Evolutionary conservation across 2,888 invertebrate species (phyloP), one percentile per base, ranked within the genome.

Genomic region (Branchipolynoe longqiensis): DNA sequence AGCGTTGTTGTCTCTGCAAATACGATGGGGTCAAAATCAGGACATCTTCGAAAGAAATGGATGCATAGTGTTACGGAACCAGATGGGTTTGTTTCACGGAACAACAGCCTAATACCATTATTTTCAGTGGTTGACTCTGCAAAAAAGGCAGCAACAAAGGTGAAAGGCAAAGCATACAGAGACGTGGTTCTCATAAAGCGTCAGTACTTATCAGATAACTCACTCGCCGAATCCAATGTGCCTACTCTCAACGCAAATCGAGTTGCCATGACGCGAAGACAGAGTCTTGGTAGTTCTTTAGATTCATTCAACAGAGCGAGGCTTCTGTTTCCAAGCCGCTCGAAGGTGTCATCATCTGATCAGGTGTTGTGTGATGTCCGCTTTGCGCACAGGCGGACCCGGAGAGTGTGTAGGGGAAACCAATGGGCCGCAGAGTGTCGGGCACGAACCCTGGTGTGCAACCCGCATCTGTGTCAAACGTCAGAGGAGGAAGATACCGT

Each of bases 81-180:
- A 14, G 69, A 33, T 69, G 69, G 69, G 38, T 69, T 22, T 69
- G 22, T 69, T 69, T 69, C 69, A 4, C 33, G n/a, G 69, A 69
- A 69, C 38, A 69, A 69, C 22, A 69, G 69, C 38, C 69, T 69
- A 18, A 69, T 36, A 69, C 69, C 69, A n/a, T 36, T 69, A 33
- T 69, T 22, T 36, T 31, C 31, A 1, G 0, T 12, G 31, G 62
- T 4, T 62, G 36, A 22, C 4, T 18, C 8, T 48, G 8, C 48
- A 48, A 48, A 18, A 48, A 8, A 48, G 18, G 48, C 48, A 48
- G 48, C 48, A 12, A 33, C 1, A 2, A 1, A 25, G 12, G 3
- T 4, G 18, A 18, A 12, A 4, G 28, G 25, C 1, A 31, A 31
- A 14, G 62, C 31, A 3, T 62, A 62, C 38, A 25, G 38, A n/a